phyloP scores from a whole-genome alignment of 2,797 vertebrate genomes.

The Scolopax bukidnonensis region DNA sequence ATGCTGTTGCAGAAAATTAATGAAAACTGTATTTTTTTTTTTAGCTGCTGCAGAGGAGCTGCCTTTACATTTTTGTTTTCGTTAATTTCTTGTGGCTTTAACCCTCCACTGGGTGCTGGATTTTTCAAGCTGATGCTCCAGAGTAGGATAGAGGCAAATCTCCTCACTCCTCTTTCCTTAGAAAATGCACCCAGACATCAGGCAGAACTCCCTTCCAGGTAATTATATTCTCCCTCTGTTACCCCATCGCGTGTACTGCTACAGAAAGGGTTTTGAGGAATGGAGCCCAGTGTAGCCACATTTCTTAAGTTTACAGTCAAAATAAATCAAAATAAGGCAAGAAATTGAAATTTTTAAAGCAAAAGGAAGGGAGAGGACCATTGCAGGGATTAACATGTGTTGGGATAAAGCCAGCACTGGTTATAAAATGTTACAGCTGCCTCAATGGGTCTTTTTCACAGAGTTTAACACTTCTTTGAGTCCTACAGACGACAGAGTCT shows the following conservation, averaged over 20 bases:
- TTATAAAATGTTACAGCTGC: background rate
- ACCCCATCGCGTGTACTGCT: background rate
- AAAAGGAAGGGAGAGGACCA: background rate
- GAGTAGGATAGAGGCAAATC: background rate
- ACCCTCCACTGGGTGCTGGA: background rate
- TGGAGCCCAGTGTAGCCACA: background rate
- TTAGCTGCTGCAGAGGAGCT: background rate
- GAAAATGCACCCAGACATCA: background rate
- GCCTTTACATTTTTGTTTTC: background rate
- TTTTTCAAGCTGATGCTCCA: background rate
- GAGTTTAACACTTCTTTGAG: background rate
- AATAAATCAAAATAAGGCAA: background rate
- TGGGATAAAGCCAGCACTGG: background rate
- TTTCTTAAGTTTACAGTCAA: background rate
- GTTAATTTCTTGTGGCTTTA: background rate
- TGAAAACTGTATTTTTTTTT: background rate
- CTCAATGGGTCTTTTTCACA: background rate
- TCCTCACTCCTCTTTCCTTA: background rate
- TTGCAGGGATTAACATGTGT: background rate
- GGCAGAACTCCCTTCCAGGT: background rate
- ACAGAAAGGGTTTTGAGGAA: background rate
- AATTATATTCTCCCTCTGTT: background rate
- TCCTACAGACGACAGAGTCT: fast-evolving
- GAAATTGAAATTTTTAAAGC: background rate
- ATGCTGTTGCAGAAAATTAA: background rate